Evolutionary conservation across 2,113 vertebrate genomes (phyloP).

Genomic region (Platycercus adscitus): DNA sequence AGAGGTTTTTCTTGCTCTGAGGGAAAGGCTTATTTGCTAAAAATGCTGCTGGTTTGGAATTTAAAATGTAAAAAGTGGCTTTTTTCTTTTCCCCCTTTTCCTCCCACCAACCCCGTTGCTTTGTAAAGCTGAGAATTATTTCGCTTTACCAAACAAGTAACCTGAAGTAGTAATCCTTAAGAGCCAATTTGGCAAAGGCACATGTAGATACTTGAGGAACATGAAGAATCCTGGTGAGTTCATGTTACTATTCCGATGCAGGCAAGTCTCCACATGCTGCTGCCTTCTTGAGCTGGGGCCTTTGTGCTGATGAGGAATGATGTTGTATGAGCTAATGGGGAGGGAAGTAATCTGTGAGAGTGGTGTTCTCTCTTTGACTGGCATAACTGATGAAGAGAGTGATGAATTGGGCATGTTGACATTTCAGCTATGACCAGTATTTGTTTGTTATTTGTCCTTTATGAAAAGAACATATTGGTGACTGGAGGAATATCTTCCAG

Average conservation of each 20-base stretch:
- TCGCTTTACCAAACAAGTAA: background rate
- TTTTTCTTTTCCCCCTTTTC: rapidly evolving
- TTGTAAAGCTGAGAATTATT: background rate
- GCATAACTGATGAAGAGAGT: background rate
- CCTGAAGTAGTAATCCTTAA: background rate
- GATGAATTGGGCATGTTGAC: slow-evolving; percentile 42
- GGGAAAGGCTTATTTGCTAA: background rate
- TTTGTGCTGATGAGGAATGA: background rate
- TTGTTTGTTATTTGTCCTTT: slow-evolving; percentile 42
- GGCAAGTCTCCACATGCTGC: background rate
- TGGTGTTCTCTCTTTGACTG: background rate
- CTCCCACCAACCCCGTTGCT: background rate
- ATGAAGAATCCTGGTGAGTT: background rate
- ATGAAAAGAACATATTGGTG: background rate
- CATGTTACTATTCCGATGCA: background rate
- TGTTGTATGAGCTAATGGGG: background rate
- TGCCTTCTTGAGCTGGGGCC: background rate
- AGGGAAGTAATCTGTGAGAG: slow-evolving; percentile 1
- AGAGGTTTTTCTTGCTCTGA: background rate
- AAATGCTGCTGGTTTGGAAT: background rate
- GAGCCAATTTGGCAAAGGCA: background rate
- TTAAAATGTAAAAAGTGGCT: background rate
- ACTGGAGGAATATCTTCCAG: background rate
- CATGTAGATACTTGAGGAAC: background rate
- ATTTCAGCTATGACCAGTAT: slow-evolving; percentile 1